Evolutionary conservation across 2,113 vertebrate genomes (phyloP), one percentile per base, ranked within the genome.

Genomic region (sheep (Ovis aries)): DNA sequence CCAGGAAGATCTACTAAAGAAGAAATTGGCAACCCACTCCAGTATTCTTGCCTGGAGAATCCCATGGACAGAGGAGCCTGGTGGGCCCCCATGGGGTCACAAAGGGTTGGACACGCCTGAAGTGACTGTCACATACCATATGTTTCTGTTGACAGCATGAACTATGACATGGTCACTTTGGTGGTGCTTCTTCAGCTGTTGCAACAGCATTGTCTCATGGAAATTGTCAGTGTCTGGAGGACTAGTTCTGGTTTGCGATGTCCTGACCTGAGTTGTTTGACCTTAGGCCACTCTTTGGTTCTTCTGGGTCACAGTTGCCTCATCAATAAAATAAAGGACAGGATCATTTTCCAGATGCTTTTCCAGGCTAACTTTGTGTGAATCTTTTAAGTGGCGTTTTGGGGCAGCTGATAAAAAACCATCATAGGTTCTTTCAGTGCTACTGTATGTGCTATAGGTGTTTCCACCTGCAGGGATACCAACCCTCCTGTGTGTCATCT

Each of bases 121-220:
- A 71, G 67, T 0, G 19, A 71, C 10, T 23, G 21, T 23, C 67
- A 71, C n/a, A 23, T 19, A 19, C 78, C 5, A 1, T 21, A 3
- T 23, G 10, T 52, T 50, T 52, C 77, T 43, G 1, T 36, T 10
- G 17, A 53, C 9, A n/a, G 52, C 7, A 0, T 29, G n/a, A 55
- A 14, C 36, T 45, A 0, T 1, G 12, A 6, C 14, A 0, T 6
- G 0, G 53, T 10, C 19, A 15, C 11, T 7, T 7, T 1, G 60
- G 16, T 14, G 50, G 33, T 6, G n/a, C 80, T 74, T 10, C 50
- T 95, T 57, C 27, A 27, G 74, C 77, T 15, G 16, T 13, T 0
- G 71, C 19, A 5, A n/a, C 17, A 60, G 19, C 5, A 0, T 23
- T 3, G 0, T 31, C 64, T 5, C 6, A 2, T 17, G 60, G 10